A percentile compares a stretch with the other conserved stretches of the same genome.
Evolutionary conservation across 2,888 invertebrate genomes (phyloP).

Genomic region (Taphrorychus bicolor): DNA sequence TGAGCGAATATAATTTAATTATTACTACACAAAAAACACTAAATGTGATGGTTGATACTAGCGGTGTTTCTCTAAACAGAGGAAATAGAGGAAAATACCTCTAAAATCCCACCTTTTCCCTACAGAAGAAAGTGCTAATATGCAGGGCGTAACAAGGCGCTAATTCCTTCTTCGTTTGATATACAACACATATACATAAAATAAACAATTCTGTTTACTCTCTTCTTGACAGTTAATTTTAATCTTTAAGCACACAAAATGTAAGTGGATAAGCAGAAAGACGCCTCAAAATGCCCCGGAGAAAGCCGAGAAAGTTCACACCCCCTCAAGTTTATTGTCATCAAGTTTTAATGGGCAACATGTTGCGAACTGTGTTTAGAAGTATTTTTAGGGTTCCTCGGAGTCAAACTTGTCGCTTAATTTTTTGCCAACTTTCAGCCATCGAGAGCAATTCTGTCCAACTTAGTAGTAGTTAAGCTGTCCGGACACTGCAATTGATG

Average conservation of each 20-base stretch:
- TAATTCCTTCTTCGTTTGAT: background rate
- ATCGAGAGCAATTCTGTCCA: background rate
- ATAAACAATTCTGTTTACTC: background rate
- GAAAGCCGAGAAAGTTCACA: constrained; percentile 13
- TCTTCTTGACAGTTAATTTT: background rate
- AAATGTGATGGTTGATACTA: no score
- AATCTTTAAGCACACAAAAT: background rate
- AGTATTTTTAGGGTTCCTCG: constrained; percentile 13
- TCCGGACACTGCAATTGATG: no score
- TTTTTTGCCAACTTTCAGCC: background rate
- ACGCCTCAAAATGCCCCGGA: background rate
- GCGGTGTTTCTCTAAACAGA: no score
- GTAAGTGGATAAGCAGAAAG: background rate
- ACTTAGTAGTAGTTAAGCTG: no score
- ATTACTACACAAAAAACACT: no score
- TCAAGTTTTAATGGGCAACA: constrained; percentile 31
- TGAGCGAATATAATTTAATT: no score
- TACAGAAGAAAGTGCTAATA: no score
- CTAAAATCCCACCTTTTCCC: no score
- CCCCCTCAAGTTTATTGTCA: constrained; percentile 22
- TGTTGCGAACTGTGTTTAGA: constrained; percentile 27
- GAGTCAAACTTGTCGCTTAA: constrained; percentile 10
- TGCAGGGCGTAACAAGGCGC: background rate
- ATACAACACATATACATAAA: background rate
- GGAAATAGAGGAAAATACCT: no score